A percentile compares a stretch with the other conserved stretches of the same genome.
phyloP scores from a whole-genome alignment of 2,797 vertebrate species.

The Luscinia megarhynchos region DNA sequence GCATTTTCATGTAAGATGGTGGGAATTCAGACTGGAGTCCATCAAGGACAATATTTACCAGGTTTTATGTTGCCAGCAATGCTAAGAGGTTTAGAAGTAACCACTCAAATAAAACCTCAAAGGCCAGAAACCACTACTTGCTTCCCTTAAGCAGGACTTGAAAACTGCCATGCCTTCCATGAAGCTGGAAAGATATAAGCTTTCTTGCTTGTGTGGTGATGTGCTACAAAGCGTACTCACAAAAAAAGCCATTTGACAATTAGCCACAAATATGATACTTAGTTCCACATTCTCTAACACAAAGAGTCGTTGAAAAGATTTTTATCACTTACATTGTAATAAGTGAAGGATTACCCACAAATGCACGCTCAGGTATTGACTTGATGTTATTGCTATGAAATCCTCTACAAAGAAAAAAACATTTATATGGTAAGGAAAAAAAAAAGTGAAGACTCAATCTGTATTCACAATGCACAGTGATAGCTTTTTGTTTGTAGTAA shows the following conservation, averaged over 20 bases:
- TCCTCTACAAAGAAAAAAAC: conserved; percentile 79
- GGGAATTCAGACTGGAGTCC: background rate
- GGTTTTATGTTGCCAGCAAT: background rate
- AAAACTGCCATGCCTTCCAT: background rate
- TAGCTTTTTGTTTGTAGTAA: background rate
- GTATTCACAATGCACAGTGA: background rate
- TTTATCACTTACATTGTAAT: conserved; percentile 87
- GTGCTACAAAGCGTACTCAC: background rate
- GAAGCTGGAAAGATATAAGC: background rate
- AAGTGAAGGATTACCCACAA: conserved; percentile 91
- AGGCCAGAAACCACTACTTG: background rate
- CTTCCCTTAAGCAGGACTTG: background rate
- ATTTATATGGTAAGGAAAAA: background rate
- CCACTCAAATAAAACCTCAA: background rate
- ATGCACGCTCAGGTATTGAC: conserved; percentile 91
- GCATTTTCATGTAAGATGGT: background rate
- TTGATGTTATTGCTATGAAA: conserved; percentile 96
- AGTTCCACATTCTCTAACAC: background rate
- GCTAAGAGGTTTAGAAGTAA: background rate
- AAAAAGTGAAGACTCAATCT: background rate
- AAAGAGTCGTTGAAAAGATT: background rate
- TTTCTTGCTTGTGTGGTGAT: background rate
- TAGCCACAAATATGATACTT: background rate
- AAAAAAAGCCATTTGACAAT: background rate
- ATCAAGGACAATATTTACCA: background rate